phyloP scores from a whole-genome alignment of 2,888 invertebrate genomes.

The Agelastica alni region DNA sequence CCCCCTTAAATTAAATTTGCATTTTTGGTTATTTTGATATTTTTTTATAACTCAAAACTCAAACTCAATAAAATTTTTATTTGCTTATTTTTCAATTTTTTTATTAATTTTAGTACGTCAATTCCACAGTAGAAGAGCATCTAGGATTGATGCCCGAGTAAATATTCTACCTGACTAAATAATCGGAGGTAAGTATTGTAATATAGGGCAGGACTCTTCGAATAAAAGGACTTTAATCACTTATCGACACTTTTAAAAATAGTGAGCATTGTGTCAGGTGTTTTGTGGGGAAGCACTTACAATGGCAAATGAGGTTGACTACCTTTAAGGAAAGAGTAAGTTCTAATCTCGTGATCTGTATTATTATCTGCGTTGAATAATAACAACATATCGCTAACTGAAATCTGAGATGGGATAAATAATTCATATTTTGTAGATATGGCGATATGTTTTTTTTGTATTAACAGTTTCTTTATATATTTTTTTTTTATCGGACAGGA shows the following conservation, averaged over 20 bases:
- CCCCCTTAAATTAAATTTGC: no score
- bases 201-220: constrained; percentile 18
- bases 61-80: no score
- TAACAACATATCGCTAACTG: constrained; percentile 19
- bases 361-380: constrained; percentile 31
- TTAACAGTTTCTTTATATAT: neutral
- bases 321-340: constrained; percentile 30
- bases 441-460: neutral
- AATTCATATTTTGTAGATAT: constrained; percentile 14
- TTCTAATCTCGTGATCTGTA: constrained; percentile 39
- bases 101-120: no score
- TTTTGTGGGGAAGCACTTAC: constrained; percentile 34
- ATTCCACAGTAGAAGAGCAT: no score
- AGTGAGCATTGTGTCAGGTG: constrained; percentile 37
- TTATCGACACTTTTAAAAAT: constrained; percentile 41
- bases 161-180: neutral
- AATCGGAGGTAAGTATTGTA: constrained; percentile 35
- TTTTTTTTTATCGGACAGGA: no score
- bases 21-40: no score
- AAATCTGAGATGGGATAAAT: constrained; percentile 24
- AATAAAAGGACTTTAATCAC: constrained; percentile 25
- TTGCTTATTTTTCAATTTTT: no score
- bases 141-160: no score
- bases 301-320: constrained; percentile 36
- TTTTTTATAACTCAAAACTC: no score